Evolutionary conservation across 2,888 invertebrate genomes (phyloP).

Genomic region (Scaptodrosophila latifasciaeformis): DNA sequence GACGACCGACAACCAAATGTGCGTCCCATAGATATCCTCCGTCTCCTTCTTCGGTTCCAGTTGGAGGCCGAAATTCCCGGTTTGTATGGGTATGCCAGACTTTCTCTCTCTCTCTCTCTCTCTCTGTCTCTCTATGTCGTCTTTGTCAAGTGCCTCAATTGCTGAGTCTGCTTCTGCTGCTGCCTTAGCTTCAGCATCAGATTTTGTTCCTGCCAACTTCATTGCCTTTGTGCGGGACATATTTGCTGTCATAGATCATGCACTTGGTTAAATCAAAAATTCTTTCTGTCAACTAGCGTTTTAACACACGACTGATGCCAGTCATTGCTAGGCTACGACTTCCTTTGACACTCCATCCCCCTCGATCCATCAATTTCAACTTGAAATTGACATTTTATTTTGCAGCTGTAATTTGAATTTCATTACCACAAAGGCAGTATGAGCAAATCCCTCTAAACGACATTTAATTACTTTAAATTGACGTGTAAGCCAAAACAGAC

Average conservation of each 20-base stretch:
- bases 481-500: constrained; percentile 24
- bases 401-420: constrained; percentile 50
- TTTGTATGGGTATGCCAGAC: too few relatives aligned
- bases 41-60: too few relatives aligned
- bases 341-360: constrained; percentile 1
- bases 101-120: too few relatives aligned
- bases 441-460: constrained; percentile 32
- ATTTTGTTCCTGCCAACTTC: constrained; percentile 20
- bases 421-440: constrained; percentile 40
- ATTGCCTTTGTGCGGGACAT: constrained; percentile 51
- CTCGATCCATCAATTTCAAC: constrained; percentile 8
- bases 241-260: constrained; percentile 65
- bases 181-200: too few relatives aligned
- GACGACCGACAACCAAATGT: too few relatives aligned
- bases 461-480: constrained; percentile 55
- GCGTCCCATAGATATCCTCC: too few relatives aligned
- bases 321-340: constrained; percentile 30
- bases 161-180: constrained; percentile 15
- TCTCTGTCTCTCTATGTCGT: too few relatives aligned
- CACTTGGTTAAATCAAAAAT: constrained; percentile 66
- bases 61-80: too few relatives aligned
- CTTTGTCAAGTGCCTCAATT: constrained; percentile 23
- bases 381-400: constrained; percentile 27
- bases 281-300: constrained; percentile 55
- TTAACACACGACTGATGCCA: constrained; percentile 54